Base-by-base conservation (phyloP, 2,113 vertebrate genomes). In the Zingel zingel region DNA sequence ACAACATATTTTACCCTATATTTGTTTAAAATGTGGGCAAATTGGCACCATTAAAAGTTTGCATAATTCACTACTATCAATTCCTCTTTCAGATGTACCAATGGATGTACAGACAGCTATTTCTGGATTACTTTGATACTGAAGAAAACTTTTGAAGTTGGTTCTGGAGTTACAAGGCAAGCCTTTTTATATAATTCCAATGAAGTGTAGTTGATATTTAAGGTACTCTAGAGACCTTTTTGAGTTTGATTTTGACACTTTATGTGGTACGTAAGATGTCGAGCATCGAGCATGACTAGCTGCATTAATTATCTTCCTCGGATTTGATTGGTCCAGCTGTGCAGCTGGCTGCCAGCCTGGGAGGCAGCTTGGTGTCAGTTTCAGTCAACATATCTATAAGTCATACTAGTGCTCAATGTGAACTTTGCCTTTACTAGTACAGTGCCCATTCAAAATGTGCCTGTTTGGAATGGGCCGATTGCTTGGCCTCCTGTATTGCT, bases 321-420 rank as follows among this genome's bases (percentile, higher is more conserved):
- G 47, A 50, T 75, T 75, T 71, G 67, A 76, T 68, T 77, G 48
- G 47, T 83, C 68, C 87, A 84, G 83, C 85, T 87, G 83, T 81
- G 80, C 71, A 61, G 68, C 80, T 83, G 84, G 84, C 84, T 81
- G 77, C 33, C 57, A 65, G 80, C 77, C 74, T 69, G 59, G 51
- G 25, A 79, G 75, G 59, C 79, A 75, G 79, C 72, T 61, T 79
- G 70, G 71, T 88, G 85, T 75, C 80, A 77, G 57, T 73, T 74
- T 74, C 8, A 25, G 78, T 88, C 75, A 82, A 57, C 69, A 65
- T 56, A 47, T 19, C 67, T 13, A 73, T 65, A 72, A 85, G 65
- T 88, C 74, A 77, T 74, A 43, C 10, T 66, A 56, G 21, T 69
- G 69, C 63, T 79, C 76, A 85, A 73, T 74, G 61, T 81, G 61